These are phyloP conservation scores for Fringilla coelebs DNA, from an alignment of 2,797 vertebrate species.

Conservation along the genomic window DNA sequence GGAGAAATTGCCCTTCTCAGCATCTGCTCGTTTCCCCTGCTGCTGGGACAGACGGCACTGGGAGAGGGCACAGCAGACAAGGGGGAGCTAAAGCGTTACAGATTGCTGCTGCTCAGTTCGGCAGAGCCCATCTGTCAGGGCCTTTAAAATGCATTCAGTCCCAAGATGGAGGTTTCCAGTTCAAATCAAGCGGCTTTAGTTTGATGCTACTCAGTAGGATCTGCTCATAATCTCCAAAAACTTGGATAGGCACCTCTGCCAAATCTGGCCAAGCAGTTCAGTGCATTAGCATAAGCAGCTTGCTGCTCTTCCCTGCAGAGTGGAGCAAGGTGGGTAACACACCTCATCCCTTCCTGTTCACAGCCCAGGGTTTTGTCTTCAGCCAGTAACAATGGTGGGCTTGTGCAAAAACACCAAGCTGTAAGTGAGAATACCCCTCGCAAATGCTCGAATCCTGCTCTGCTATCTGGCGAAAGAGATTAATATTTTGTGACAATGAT, in stretches of 20 bases:
- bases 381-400: neutral
- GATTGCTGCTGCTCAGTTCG: neutral
- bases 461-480: neutral
- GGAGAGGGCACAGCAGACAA: neutral
- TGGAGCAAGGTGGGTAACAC: neutral
- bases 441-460: neutral
- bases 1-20: rapidly evolving
- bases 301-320: neutral
- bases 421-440: neutral
- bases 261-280: neutral
- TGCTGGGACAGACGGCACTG: neutral
- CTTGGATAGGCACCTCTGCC: neutral
- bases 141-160: neutral
- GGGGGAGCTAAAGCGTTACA: neutral
- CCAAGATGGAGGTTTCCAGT: neutral
- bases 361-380: neutral
- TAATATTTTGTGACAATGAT: neutral
- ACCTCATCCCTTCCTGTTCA: neutral
- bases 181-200: neutral
- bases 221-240: neutral
- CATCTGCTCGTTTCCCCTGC: neutral
- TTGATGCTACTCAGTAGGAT: neutral
- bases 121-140: neutral
- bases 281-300: neutral
- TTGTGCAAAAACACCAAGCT: neutral